Base-by-base conservation (phyloP, 1,140 invertebrate genomes). In the Drosophila sulfurigaster region DNA sequence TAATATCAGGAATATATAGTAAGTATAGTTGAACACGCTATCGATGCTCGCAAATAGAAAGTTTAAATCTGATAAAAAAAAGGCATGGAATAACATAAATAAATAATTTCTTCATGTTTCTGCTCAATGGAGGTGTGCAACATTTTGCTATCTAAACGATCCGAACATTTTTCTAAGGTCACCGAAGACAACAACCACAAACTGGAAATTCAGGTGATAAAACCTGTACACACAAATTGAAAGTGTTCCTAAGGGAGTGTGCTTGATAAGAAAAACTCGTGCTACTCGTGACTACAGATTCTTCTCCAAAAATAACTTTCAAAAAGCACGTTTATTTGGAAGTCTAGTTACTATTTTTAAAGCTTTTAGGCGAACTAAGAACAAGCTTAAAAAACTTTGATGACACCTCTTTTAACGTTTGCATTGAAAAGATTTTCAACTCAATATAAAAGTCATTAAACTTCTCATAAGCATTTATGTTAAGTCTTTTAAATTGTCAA, bases 1-100 rank as follows among this genome's bases (percentile, higher is more conserved):
- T 54, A 32, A 48, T 87, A 87, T 78, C 65, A 66, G 54, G 10
- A 43, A 54, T 28, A 28, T 67, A 41, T 67, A 70, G 75, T 57
- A 79, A 35, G 52, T 20, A 28, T 67, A 78, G 62, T 82, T 35
- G 52, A 70, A 79, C 65, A 69, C 11, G 16, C 3, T 10, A 66
- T 71, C 54, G 13, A 25, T 38, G 30, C 32, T 11, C 10, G 5
- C 32, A 52, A 51, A 52, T 64, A 41, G 48, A 25, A 54, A 56
- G 48, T 48, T 49, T 46, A 52, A 38, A 65, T 48, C 7, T 58
- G 43, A 30, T 8, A 49, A 20, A 30, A 30, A 58, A 74, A 52
- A 63, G 20, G 20, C 10, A 10, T 8, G 16, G 49, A 35, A 32
- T 54, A 25, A 25, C 20, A 25, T 25, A 32, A 35, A 35, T 54